These are phyloP conservation scores for Drosophila tropicalis DNA, from an alignment of 1,140 invertebrate genomes.

Conservation along the genomic window DNA sequence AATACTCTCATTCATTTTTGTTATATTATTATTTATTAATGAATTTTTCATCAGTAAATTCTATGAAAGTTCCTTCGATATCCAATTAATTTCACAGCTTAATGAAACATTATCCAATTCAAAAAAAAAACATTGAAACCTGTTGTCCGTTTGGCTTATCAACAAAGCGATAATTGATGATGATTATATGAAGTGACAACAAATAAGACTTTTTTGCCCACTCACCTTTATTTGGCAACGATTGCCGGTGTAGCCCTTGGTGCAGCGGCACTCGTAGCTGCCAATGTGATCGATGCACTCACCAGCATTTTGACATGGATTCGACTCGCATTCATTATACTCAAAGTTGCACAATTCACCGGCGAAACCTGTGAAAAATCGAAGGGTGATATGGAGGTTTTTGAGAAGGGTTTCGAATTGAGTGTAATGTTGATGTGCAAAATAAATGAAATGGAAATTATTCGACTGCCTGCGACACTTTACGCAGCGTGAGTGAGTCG, in stretches of 20 bases:
- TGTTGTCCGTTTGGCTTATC: neutral
- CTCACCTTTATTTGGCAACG: conserved; percentile 87
- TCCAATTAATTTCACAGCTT: neutral
- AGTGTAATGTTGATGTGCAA: conserved; percentile 71
- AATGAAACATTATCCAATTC: neutral
- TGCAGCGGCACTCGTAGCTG: conserved; percentile 91
- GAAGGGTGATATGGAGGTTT: neutral
- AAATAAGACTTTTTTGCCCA: conserved; percentile 25
- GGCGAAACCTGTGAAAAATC: conserved; percentile 85
- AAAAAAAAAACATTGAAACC: neutral
- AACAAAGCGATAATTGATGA: neutral
- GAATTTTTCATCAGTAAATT: no score
- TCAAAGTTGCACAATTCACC: conserved; percentile 91
- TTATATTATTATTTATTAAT: no score
- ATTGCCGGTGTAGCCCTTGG: conserved; percentile 90
- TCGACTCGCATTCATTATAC: conserved; percentile 94
- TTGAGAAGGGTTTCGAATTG: conserved; percentile 18
- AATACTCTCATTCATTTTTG: no score
- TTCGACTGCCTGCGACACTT: conserved; percentile 38
- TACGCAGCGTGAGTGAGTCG: conserved; percentile 16
- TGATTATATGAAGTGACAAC: neutral
- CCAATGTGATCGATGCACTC: conserved; percentile 90
- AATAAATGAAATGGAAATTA: conserved; percentile 81
- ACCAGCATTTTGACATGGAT: conserved; percentile 93
- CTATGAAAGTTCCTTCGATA: no score